A percentile compares a stretch with the other conserved stretches of the same genome.
Conservation (phyloP, 2,113 vertebrate genomes). For the Jaculus jaculus region DNA sequence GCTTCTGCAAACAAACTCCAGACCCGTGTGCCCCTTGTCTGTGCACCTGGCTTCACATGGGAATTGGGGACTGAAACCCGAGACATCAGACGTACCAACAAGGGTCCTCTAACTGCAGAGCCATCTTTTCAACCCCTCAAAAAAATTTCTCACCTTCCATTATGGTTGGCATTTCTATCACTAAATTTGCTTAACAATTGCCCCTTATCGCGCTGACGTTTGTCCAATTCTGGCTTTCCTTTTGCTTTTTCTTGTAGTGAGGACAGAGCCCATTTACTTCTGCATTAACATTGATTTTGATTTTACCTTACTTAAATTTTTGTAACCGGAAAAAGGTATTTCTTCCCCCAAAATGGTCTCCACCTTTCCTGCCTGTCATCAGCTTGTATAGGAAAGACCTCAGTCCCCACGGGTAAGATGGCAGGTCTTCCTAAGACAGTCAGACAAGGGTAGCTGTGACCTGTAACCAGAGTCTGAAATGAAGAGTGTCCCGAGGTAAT, state of each 20-base stretch:
- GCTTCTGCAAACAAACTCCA: no score
- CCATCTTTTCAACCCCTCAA: background rate
- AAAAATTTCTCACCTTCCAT: background rate
- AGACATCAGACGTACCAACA: no score
- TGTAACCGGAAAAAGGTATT: background rate
- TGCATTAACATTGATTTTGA: background rate
- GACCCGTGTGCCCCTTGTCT: no score
- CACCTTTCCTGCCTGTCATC: background rate
- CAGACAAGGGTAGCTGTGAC: no score
- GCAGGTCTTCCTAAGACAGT: no score
- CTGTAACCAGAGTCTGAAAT: no score
- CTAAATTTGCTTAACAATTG: background rate
- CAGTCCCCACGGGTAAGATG: background rate
- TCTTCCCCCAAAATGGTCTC: background rate
- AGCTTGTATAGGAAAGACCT: background rate
- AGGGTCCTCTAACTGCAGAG: no score
- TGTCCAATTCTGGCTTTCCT: background rate
- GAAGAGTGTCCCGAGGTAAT: no score
- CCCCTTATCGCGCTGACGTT: background rate
- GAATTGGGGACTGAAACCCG: no score
- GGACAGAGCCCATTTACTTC: background rate
- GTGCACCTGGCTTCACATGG: no score
- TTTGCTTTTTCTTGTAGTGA: background rate
- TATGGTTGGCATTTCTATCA: background rate
- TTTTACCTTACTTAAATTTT: conserved; percentile 35